phyloP scores from a whole-genome alignment of 2,797 vertebrate species.

The Scolopax bukidnonensis region DNA sequence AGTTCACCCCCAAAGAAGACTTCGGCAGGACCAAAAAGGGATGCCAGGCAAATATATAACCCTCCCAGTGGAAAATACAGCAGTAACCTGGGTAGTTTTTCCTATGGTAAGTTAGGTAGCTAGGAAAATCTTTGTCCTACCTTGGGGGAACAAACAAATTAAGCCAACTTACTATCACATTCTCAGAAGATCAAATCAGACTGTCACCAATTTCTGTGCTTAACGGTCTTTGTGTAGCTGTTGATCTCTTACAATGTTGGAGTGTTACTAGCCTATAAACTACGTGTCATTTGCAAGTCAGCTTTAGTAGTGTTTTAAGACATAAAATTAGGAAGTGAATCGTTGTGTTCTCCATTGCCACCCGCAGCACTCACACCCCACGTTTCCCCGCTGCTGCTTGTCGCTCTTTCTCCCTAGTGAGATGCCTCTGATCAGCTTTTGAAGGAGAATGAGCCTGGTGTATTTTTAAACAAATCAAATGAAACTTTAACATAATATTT shows the following conservation, averaged over 20 bases:
- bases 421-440: neutral
- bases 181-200: neutral
- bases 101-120: constrained; percentile 84
- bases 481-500: neutral
- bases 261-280: neutral
- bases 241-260: neutral
- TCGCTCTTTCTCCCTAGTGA: neutral
- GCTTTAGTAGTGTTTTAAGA: neutral
- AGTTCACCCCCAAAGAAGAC: constrained; percentile 87
- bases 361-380: neutral
- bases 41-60: constrained; percentile 97
- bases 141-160: neutral
- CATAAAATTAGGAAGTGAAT: neutral
- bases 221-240: neutral
- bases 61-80: constrained; percentile 98
- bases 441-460: neutral
- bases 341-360: fast-evolving
- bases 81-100: constrained; percentile 91
- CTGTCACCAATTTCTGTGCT: neutral
- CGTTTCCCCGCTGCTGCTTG: neutral
- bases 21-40: constrained; percentile 88
- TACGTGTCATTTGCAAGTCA: neutral
- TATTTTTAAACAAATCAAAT: neutral
- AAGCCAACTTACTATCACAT: neutral
- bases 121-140: neutral